phyloP scores from a whole-genome alignment of 2,797 vertebrate genomes.

The Sparidentex hasta region DNA sequence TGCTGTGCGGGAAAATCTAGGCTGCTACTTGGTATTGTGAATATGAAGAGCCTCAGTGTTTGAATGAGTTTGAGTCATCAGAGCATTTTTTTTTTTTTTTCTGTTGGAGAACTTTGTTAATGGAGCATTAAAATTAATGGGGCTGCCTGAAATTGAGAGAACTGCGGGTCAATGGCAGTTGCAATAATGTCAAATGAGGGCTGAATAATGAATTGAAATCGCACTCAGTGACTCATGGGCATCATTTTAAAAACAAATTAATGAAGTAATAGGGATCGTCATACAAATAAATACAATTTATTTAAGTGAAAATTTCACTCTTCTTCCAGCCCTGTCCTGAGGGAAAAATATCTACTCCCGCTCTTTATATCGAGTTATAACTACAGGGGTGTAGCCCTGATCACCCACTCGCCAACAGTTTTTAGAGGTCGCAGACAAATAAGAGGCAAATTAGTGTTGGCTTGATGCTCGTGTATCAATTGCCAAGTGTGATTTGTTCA shows the following conservation, averaged over 20 bases:
- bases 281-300: no score
- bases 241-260: not conserved
- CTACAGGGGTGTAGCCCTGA: no score
- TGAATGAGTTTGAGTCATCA: slow-evolving; percentile 43
- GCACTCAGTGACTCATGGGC: slow-evolving; percentile 14
- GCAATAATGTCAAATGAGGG: slow-evolving; percentile 50
- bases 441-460: no score
- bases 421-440: no score
- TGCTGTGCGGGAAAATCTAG: slow-evolving; percentile 18
- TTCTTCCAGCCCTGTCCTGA: not conserved
- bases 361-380: no score
- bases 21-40: slow-evolving; percentile 18
- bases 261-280: not conserved
- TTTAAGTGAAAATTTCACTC: not conserved
- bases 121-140: slow-evolving; percentile 40
- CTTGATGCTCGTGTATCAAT: no score
- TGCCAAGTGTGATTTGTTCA: no score
- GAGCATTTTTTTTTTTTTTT: slow-evolving; percentile 13
- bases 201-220: slow-evolving; percentile 31
- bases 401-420: no score
- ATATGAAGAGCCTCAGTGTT: slow-evolving; percentile 28
- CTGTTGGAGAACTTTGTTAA: slow-evolving; percentile 28
- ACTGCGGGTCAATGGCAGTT: not conserved
- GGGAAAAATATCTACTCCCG: no score
- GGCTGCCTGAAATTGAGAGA: slow-evolving; percentile 20